phyloP scores from a whole-genome alignment of 1,140 invertebrate species.

The Brachionus asplanchnoidis region DNA sequence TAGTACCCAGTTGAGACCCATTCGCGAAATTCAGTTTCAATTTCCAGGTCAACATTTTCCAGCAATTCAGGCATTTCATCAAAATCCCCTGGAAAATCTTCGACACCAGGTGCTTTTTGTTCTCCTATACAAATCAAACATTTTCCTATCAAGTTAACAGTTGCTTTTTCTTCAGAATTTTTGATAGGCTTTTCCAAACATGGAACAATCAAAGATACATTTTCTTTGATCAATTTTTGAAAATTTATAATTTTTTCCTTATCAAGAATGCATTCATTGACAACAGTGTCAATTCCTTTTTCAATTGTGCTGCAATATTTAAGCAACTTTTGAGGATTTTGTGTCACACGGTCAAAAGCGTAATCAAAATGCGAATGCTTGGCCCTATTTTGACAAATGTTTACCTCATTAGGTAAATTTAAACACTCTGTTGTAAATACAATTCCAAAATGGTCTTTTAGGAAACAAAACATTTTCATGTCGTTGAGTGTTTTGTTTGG shows the following conservation, averaged over 20 bases:
- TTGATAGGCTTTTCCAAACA: neutral
- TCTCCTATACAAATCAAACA: neutral
- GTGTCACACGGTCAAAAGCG: neutral
- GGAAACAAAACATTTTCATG: neutral
- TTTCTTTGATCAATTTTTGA: neutral
- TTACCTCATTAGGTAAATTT: neutral
- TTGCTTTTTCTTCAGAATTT: neutral
- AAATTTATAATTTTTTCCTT: neutral
- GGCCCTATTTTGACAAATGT: neutral
- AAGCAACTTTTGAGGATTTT: neutral
- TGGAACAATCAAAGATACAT: neutral
- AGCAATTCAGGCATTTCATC: neutral
- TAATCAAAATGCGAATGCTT: conserved; percentile 27
- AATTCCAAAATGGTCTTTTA: conserved; percentile 1
- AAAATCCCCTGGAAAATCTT: conserved; percentile 37
- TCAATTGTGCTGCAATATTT: neutral
- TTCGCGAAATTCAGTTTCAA: neutral
- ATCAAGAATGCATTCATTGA: neutral
- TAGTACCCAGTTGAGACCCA: conserved; percentile 27
- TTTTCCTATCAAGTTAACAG: conserved; percentile 7
- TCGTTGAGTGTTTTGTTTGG: neutral
- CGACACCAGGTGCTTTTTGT: conserved; percentile 19
- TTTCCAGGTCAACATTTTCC: neutral
- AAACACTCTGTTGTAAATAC: neutral
- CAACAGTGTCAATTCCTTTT: neutral